Conservation (phyloP, 2,797 vertebrate genomes). For the Euphonia xanthogaster region DNA sequence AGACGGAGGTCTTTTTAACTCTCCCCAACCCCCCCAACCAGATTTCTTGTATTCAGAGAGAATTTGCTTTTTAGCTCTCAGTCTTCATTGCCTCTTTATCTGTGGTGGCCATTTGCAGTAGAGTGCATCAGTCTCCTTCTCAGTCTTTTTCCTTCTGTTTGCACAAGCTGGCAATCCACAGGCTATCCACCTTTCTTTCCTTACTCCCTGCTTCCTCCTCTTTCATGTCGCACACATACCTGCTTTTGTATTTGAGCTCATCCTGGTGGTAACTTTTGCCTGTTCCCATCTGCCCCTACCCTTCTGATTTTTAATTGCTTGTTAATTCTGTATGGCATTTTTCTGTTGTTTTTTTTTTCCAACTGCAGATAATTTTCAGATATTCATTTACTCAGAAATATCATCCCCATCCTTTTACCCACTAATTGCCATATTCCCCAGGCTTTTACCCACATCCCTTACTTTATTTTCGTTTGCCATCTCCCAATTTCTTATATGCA, state of each 20-base stretch:
- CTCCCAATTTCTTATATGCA: not conserved
- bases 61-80: not conserved
- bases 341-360: not conserved
- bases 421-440: not conserved
- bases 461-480: not conserved
- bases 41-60: not conserved
- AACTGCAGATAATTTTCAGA: not conserved
- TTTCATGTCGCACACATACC: not conserved
- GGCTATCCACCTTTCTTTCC: not conserved
- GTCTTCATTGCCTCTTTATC: not conserved
- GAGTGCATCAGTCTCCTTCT: not conserved
- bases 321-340: not conserved
- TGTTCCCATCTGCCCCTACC: not conserved
- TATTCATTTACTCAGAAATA: not conserved
- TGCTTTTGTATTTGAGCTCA: not conserved
- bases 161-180: not conserved
- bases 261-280: not conserved
- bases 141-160: not conserved
- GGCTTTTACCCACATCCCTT: not conserved
- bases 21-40: not conserved
- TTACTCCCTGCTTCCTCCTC: not conserved
- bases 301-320: not conserved
- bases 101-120: slow-evolving; percentile 9
- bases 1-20: not conserved
- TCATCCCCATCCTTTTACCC: not conserved